These are phyloP conservation scores for Bombycilla garrulus DNA, from an alignment of 2,113 vertebrate species.

Conservation along the genomic window DNA sequence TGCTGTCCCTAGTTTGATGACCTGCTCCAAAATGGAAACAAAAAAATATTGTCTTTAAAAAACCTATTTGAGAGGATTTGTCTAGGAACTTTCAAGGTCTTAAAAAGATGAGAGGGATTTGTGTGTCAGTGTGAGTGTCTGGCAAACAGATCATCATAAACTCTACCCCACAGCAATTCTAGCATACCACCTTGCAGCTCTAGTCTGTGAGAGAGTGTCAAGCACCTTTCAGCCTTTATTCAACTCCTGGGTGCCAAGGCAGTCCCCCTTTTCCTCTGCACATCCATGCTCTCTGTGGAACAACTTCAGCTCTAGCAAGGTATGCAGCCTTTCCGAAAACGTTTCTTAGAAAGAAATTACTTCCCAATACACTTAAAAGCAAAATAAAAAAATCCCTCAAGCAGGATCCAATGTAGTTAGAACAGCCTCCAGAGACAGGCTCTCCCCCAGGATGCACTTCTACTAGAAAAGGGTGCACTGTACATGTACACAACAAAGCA, in stretches of 20 bases:
- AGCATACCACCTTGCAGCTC: background rate
- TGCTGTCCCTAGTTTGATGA: background rate
- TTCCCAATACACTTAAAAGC: background rate
- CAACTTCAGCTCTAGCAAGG: background rate
- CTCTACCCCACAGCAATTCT: background rate
- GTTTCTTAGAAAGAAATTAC: background rate
- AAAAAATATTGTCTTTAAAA: background rate
- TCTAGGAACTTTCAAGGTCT: background rate
- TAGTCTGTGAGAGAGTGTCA: background rate
- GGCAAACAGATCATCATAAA: background rate
- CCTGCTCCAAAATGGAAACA: background rate
- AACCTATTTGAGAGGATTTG: background rate
- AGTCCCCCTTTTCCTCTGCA: fast-evolving
- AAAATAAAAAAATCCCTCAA: background rate
- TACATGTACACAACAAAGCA: background rate
- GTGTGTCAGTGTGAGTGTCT: background rate
- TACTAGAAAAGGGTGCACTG: background rate
- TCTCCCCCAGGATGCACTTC: background rate
- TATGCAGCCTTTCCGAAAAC: background rate
- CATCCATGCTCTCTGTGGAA: background rate
- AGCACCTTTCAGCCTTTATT: background rate
- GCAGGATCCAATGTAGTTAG: background rate
- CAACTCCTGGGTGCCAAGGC: background rate
- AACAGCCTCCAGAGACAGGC: background rate
- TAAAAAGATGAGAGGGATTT: background rate